Evolutionary conservation across 2,888 invertebrate species (phyloP).

Genomic region (Strigamia crassipes): DNA sequence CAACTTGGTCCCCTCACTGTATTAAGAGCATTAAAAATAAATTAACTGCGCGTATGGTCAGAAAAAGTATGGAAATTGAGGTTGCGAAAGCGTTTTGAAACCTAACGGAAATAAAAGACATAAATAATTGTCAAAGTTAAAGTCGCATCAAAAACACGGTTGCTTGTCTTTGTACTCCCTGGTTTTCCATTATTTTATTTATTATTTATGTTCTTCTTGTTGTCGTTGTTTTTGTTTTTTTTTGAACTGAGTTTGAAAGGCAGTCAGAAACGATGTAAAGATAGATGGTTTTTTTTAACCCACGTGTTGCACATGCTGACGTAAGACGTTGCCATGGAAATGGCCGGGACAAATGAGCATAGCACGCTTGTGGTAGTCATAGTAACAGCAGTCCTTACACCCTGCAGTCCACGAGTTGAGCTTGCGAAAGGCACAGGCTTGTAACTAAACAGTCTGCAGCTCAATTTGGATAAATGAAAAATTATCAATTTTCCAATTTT

Average conservation of each 20-base stretch:
- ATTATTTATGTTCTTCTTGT: not conserved
- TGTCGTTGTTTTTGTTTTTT: not conserved
- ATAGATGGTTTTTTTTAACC: not conserved
- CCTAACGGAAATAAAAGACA: no score
- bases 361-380: slow-evolving; percentile 12
- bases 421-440: not conserved
- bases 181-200: not conserved
- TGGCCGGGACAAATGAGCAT: slow-evolving; percentile 26
- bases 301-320: slow-evolving; percentile 1
- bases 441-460: not conserved
- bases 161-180: not conserved
- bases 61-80: no score
- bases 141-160: no score
- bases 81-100: no score
- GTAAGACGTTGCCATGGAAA: slow-evolving; percentile 20
- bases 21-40: not conserved
- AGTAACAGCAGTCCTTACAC: slow-evolving; percentile 22
- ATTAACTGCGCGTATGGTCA: no score
- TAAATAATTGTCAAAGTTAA: no score
- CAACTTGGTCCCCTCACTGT: not conserved
- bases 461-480: slow-evolving; percentile 27
- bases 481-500: not conserved
- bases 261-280: not conserved
- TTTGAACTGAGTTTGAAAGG: not conserved
- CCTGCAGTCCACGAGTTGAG: slow-evolving; percentile 27